Base-by-base conservation (phyloP, 2,113 vertebrate species). In the Etheostoma spectabile region DNA sequence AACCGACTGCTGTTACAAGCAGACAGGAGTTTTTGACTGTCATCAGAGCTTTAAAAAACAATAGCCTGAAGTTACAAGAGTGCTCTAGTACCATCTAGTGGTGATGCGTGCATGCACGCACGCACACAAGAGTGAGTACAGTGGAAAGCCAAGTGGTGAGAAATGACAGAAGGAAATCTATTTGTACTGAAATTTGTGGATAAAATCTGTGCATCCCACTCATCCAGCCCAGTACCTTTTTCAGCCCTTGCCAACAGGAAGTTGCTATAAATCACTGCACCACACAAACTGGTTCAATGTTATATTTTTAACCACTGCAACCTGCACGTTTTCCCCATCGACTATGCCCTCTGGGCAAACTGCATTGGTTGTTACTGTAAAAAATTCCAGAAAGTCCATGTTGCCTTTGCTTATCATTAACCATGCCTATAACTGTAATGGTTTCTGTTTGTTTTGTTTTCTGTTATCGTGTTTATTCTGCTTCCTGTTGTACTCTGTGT, bases 21-120 rank as follows among this genome's bases (percentile, higher is more conserved):
- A 35, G 33, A 61, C 16, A 71, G 49, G 33, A 27, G 10, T 22
- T 77, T 16, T 46, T 33, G 30, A 66, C 55, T 12, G 33, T 45
- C 2, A 46, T 4, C 24, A 49, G 6, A 38, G 56, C 24, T 1
- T 1, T 10, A 1, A 10, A 59, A 27, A 19, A 51, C 42, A 67
- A 62, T 1, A 38, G 16, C 18, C 62, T 1, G 13, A 12, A 62
- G 60, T 76, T 68, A 52, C 30, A 68, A 49, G 52, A 69, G 87
- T 46, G 35, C 75, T 71, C 51, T 72, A 69, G 7, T 77, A 61
- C 91, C 92, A 89, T 79, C 91, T 91, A 88, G 91, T 91, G 93
- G 84, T 33, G 19, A 18, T 18, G 30, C 30, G 4, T 30, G 30
- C 30, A 30, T 30, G 30, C 30, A 52, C 13, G 30, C 2, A 67